phyloP scores from a whole-genome alignment of 2,797 vertebrate genomes.

The Emydoidea blandingii region DNA sequence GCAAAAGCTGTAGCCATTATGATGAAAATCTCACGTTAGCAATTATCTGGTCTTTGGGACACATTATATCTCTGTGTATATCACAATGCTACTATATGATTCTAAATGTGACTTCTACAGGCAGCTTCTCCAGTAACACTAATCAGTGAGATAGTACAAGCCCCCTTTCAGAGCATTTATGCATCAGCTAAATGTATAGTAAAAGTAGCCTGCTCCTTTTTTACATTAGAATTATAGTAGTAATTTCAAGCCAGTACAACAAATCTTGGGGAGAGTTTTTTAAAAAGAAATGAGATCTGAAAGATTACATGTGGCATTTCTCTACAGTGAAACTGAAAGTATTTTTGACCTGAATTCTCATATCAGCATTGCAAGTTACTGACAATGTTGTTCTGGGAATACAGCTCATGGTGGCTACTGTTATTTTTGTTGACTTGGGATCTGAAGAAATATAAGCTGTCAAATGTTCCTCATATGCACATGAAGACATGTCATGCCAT shows the following conservation, averaged over 20 bases:
- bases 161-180: no score
- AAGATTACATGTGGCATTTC: slow-evolving; percentile 32
- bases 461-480: not conserved
- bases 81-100: not conserved
- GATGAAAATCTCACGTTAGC: not conserved
- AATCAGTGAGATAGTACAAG: not conserved
- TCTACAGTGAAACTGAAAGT: slow-evolving; percentile 5
- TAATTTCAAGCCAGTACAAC: not conserved
- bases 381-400: slow-evolving; percentile 17
- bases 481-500: not conserved
- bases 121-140: not conserved
- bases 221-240: not conserved
- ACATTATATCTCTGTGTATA: not conserved
- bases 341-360: slow-evolving; percentile 8
- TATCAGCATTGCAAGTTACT: not conserved
- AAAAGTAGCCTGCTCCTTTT: not conserved
- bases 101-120: not conserved
- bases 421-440: slow-evolving; percentile 50
- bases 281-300: slow-evolving; percentile 30
- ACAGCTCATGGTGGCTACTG: slow-evolving; percentile 14
- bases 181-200: not conserved
- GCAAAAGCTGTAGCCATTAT: not conserved
- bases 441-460: not conserved
- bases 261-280: slow-evolving; percentile 9
- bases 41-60: not conserved